A percentile compares a stretch with the other conserved stretches of the same genome.
These are phyloP conservation scores for Phaetusa simplex DNA, from an alignment of 2,113 vertebrate species.

Conservation along the genomic window DNA sequence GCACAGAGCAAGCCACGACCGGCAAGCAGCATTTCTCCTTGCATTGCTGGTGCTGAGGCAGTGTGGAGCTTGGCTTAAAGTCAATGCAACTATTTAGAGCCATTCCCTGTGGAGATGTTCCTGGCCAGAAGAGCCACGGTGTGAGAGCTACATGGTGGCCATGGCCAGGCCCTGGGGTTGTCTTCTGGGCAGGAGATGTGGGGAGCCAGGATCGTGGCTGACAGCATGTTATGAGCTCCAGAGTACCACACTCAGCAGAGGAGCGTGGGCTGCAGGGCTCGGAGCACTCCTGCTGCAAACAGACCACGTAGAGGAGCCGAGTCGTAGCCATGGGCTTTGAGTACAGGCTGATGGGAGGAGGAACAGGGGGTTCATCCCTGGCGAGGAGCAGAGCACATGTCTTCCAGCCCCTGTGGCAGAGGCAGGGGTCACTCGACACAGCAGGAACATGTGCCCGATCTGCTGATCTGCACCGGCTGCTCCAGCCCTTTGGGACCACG, in stretches of 20 bases:
- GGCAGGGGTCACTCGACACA: neutral
- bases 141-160: conserved; percentile 13
- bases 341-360: neutral
- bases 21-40: conserved; percentile 6
- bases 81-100: neutral
- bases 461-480: accelerated
- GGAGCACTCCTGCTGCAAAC: neutral
- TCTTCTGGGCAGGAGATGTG: neutral
- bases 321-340: neutral
- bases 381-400: neutral
- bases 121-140: neutral
- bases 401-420: neutral
- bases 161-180: neutral
- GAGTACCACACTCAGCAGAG: neutral
- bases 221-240: neutral
- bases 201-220: neutral
- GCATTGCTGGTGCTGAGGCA: conserved; percentile 59
- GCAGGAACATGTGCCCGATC: neutral
- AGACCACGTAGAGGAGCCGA: neutral
- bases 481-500: accelerated
- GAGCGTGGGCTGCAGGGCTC: neutral
- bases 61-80: conserved; percentile 33
- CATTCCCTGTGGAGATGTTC: neutral
- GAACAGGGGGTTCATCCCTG: neutral
- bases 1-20: neutral